Conservation (phyloP, 2,888 invertebrate species). For the Zelleria hepariella region DNA sequence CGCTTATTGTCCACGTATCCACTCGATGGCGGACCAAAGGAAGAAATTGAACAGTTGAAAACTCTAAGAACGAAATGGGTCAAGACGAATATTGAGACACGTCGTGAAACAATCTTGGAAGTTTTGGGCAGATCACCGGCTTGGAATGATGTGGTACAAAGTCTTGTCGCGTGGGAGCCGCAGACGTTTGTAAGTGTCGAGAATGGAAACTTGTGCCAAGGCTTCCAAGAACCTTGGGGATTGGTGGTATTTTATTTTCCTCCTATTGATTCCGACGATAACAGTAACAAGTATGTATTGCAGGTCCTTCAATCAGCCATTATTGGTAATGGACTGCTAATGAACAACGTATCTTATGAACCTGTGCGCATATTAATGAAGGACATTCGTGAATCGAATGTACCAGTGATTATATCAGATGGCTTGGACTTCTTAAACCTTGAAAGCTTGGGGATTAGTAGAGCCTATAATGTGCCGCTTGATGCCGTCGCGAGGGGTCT, state of each 20-base stretch:
- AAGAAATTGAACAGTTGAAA: not conserved
- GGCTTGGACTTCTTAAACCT: not conserved
- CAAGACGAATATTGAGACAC: slow-evolving; percentile 1
- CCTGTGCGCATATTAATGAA: not conserved
- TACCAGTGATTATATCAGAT: not conserved
- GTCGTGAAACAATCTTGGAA: not conserved
- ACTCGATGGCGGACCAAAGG: not conserved
- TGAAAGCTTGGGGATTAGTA: not conserved
- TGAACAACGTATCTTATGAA: not conserved
- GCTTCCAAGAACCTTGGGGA: slow-evolving; percentile 4
- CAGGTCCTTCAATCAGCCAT: not conserved
- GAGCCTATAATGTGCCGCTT: not conserved
- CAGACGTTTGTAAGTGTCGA: slow-evolving; percentile 15
- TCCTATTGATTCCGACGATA: not conserved
- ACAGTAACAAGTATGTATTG: not conserved
- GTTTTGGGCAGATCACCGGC: not conserved
- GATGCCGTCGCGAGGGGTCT: not conserved
- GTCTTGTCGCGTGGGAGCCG: not conserved
- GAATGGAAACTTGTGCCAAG: slow-evolving; percentile 18
- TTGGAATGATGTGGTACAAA: not conserved
- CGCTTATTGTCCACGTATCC: not conserved
- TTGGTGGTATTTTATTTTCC: too few species aligned
- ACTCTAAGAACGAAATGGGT: slow-evolving; percentile 8
- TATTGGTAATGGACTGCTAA: not conserved
- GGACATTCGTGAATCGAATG: not conserved